Percentiles rank a stretch among this genome's conserved stretches.
Conservation (phyloP, 2,888 invertebrate genomes). For the Volucella bombylans region DNA sequence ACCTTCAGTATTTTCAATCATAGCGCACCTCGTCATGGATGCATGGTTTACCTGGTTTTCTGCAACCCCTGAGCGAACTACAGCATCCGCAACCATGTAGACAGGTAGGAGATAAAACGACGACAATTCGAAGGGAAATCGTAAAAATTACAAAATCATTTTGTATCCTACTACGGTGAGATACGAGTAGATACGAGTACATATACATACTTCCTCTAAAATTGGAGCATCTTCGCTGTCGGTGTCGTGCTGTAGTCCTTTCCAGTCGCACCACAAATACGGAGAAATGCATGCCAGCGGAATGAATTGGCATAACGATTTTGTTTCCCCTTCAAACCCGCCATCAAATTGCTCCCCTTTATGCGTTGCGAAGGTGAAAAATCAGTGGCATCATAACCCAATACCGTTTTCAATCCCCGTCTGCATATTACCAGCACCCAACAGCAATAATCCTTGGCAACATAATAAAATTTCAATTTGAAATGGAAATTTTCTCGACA, state of each 20-base stretch:
- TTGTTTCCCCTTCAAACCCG: too few relatives aligned
- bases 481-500: constrained; percentile 53
- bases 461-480: constrained; percentile 69
- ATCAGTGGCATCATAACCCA: constrained; percentile 35
- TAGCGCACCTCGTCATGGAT: background rate
- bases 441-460: constrained; percentile 51
- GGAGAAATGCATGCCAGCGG: constrained; percentile 31
- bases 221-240: constrained; percentile 43
- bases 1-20: constrained; percentile 5
- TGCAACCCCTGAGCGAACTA: constrained; percentile 21
- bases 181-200: background rate
- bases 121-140: constrained; percentile 45
- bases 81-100: constrained; percentile 40
- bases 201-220: constrained; percentile 17
- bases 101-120: background rate
- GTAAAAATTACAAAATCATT: constrained; percentile 46
- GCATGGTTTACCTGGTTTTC: background rate
- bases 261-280: constrained; percentile 3
- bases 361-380: constrained; percentile 6
- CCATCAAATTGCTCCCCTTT: background rate
- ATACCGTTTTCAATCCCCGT: background rate
- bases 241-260: background rate
- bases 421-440: constrained; percentile 14
- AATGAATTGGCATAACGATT: constrained; percentile 30
- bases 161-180: constrained; percentile 14